Conservation (phyloP, 2,113 vertebrate species). For the Chinchilla lanigera region DNA sequence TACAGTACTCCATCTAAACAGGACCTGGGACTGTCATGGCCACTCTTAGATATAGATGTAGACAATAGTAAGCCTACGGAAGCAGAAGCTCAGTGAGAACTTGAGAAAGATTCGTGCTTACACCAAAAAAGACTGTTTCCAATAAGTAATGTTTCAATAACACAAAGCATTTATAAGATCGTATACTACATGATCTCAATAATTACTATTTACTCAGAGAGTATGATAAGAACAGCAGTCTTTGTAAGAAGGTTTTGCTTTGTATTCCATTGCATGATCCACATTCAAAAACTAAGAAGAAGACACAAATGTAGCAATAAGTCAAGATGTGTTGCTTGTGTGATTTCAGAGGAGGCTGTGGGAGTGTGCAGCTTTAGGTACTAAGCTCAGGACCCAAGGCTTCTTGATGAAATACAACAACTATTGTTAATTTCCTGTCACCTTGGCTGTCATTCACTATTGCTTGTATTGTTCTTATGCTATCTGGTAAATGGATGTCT, state of each 20-base stretch:
- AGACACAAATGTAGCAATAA: neutral
- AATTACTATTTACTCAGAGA: neutral
- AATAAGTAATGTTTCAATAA: neutral
- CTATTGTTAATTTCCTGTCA: too few species aligned
- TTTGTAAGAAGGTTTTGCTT: neutral
- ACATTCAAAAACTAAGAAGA: neutral
- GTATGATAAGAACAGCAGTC: neutral
- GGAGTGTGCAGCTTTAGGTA: neutral
- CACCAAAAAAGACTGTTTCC: neutral
- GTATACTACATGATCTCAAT: neutral
- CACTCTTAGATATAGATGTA: neutral
- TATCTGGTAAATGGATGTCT: too few species aligned
- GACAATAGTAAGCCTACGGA: neutral
- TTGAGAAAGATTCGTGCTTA: neutral
- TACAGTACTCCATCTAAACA: neutral
- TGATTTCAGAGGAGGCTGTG: neutral
- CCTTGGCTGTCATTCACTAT: too few species aligned
- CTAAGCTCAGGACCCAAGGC: neutral
- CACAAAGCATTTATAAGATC: neutral
- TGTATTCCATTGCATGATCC: neutral
- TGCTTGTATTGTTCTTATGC: too few species aligned
- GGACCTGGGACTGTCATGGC: neutral
- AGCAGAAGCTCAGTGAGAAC: neutral
- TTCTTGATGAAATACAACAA: neutral
- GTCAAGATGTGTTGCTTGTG: neutral